Conservation (phyloP, 2,888 invertebrate genomes). For the Aspidiotus rigidus region DNA sequence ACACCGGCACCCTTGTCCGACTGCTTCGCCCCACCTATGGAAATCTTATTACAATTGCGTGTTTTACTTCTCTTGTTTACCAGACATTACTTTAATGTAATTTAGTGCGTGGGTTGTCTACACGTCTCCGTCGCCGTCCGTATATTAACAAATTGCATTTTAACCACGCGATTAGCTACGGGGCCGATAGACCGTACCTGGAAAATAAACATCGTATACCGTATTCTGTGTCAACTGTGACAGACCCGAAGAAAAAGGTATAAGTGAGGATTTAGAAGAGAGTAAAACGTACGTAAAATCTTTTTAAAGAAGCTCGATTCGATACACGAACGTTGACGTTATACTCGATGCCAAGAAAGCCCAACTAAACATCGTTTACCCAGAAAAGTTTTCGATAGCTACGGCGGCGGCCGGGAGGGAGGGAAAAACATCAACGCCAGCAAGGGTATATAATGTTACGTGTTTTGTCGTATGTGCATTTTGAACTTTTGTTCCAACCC, state of each 20-base stretch:
- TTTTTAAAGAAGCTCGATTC: too few relatives aligned
- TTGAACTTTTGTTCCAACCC: conserved; percentile 31
- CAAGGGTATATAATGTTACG: too few relatives aligned
- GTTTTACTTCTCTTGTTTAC: neutral
- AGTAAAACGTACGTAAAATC: too few relatives aligned
- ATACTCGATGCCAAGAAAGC: too few relatives aligned
- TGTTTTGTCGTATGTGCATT: neutral
- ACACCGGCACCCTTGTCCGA: neutral
- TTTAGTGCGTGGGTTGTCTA: conserved; percentile 24
- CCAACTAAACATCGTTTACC: too few relatives aligned
- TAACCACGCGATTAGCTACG: conserved; percentile 4
- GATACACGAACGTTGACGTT: too few relatives aligned
- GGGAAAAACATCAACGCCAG: too few relatives aligned
- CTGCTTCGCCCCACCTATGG: neutral
- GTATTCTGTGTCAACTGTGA: neutral
- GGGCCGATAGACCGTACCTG: neutral
- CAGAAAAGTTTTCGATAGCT: too few relatives aligned
- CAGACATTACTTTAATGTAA: conserved; percentile 11
- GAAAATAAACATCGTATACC: neutral
- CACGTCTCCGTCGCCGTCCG: neutral
- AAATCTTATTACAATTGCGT: conserved; percentile 1
- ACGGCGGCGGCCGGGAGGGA: too few relatives aligned
- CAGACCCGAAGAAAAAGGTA: neutral
- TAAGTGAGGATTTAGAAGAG: too few relatives aligned
- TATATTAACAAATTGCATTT: conserved; percentile 1